Evolutionary conservation across 2,797 vertebrate species (phyloP), one percentile per base, ranked within the genome.

Genomic region (Avahi laniger): DNA sequence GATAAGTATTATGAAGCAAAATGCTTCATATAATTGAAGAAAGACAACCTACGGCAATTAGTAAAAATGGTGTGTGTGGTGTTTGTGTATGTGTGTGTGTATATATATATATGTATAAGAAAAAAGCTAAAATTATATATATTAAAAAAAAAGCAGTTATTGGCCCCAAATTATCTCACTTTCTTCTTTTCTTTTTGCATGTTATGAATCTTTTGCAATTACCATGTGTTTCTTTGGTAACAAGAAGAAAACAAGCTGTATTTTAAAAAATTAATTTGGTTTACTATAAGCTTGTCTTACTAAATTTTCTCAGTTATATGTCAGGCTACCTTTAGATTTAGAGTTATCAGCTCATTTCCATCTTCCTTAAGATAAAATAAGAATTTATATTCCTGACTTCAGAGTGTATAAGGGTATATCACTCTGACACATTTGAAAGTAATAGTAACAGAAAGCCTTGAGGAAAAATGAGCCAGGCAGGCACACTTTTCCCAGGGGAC

Each of bases 271-370:
- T 72, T 54, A 20, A 20, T n/a, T 54, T 50, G 57, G 17, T 9
- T 97, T 82, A 73, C 28, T 67, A 70, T 67, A 70, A 94, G 17
- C 3, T 88, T 93, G 12, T 38, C 28, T 94, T 93, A 35, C 35
- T 72, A 65, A 61, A 3, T 52, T 88, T 81, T 65, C 38, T 88
- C 52, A 33, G 1, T 88, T 35, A 26, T 6, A 61, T 33, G 8
- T 41, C 38, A 48, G 30, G 20, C 65, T 65, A 72, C 13, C 2
- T 88, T 87, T 76, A 61, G 35, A 82, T 54, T 63, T 73, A 69
- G 2, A 89, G 2, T 38, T 54, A 41, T 14, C 43, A 33, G 33
- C 28, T 70, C 35, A 80, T 89, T 78, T 41, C 38, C 43, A 41
- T 65, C 5, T 87, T 59, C 14, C 48, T 78, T 75, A 73, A 46